Evolutionary conservation across 2,797 vertebrate genomes (phyloP).

Genomic region (Rhynchonycteris naso): DNA sequence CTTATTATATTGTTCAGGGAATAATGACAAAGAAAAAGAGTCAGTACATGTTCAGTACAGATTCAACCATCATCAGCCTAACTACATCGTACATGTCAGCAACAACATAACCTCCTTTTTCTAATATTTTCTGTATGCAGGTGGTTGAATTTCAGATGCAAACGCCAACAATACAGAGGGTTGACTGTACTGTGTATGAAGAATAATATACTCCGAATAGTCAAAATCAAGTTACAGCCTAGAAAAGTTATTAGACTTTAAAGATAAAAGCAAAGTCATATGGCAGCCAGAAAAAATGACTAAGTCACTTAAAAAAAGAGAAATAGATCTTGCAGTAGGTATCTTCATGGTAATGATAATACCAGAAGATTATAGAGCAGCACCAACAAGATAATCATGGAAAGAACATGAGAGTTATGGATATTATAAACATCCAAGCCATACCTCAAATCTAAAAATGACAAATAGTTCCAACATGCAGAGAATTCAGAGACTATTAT

Average conservation of each 20-base stretch:
- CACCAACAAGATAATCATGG: neutral
- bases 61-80: neutral
- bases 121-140: neutral
- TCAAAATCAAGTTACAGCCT: neutral
- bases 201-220: neutral
- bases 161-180: neutral
- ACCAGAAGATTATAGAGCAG: neutral
- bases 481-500: neutral
- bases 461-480: neutral
- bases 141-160: neutral
- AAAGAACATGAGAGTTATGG: neutral
- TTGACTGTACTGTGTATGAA: neutral
- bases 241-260: neutral
- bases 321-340: neutral
- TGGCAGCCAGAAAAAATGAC: neutral
- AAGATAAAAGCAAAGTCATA: constrained; percentile 2
- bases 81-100: neutral
- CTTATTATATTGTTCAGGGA: neutral
- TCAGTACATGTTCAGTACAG: neutral
- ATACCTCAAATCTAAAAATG: neutral
- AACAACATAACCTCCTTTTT: neutral
- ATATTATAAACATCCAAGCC: neutral
- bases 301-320: neutral
- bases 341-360: neutral
- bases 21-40: neutral